Evolutionary conservation across 2,888 invertebrate species (phyloP), one percentile per base, ranked within the genome.

Genomic region (Paralinhomoeus sp.): DNA sequence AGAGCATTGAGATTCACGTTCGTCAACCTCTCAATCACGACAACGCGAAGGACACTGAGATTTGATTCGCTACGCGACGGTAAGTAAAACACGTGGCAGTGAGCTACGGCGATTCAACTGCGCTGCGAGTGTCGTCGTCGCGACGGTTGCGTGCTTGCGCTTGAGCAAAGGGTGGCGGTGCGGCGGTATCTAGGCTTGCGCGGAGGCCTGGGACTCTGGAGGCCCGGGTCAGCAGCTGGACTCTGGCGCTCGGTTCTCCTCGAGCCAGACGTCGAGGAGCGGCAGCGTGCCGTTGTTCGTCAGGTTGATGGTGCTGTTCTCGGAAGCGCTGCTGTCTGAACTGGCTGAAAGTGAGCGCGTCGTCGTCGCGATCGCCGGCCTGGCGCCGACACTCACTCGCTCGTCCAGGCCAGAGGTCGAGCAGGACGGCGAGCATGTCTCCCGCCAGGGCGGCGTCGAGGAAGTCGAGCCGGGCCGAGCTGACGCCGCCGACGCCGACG

Each of bases 341-440:
- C 45, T 37, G 40, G 42, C 47, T 47, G 17, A 44, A 46, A n/a
- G n/a, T n/a, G n/a, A n/a, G n/a, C n/a, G n/a, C n/a, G n/a, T n/a
- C n/a, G n/a, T n/a, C n/a, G n/a, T n/a, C n/a, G n/a, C n/a, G n/a
- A n/a, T n/a, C n/a, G n/a, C n/a, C n/a, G n/a, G n/a, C n/a, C n/a
- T n/a, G n/a, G n/a, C n/a, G n/a, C 21, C 33, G 18, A 33, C 15
- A 60, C 58, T 57, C 54, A 61, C 60, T 61, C 49, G 55, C 55
- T 56, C 58, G 52, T 48, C 53, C 53, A 40, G 61, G 61, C 61
- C 61, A 61, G 44, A 56, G 48, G 31, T 59, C 55, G 41, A 61
- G 42, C 23, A 60, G 48, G 38, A 58, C 40, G 42, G 54, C 52
- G 24, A 61, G 50, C 5, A 54, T 51, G 18, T 46, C 37, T 13